Evolutionary conservation across 2,888 invertebrate genomes (phyloP).

Genomic region (Calliopum simillimum): DNA sequence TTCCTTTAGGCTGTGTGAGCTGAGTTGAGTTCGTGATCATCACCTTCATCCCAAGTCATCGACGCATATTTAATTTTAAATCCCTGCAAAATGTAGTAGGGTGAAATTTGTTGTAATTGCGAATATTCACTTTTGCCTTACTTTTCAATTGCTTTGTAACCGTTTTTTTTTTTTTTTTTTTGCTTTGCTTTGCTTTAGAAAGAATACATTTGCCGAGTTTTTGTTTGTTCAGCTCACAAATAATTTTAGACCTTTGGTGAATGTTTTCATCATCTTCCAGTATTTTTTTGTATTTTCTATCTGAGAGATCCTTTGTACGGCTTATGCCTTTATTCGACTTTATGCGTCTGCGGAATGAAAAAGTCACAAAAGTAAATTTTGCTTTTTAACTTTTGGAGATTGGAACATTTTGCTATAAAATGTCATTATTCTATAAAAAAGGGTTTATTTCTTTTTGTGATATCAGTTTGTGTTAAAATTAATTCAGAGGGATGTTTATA

Average conservation of each 20-base stretch:
- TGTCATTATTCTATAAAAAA: not conserved
- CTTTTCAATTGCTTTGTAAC: constrained; percentile 30
- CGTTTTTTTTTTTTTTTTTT: no score
- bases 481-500: no score
- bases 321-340: constrained; percentile 33
- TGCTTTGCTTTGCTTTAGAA: constrained; percentile 3
- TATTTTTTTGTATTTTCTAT: constrained; percentile 17
- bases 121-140: constrained; percentile 42
- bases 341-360: constrained; percentile 48
- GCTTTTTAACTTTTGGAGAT: constrained; percentile 62
- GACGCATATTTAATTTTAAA: constrained; percentile 62
- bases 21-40: constrained; percentile 46
- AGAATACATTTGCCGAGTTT: constrained; percentile 11
- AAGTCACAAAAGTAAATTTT: constrained; percentile 64
- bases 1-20: constrained; percentile 17
- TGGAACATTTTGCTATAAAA: not conserved
- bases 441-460: constrained; percentile 8
- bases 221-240: constrained; percentile 23
- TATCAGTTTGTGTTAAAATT: no score
- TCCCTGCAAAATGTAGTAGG: constrained; percentile 54
- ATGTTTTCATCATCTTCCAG: not conserved
- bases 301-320: constrained; percentile 27
- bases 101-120: constrained; percentile 30
- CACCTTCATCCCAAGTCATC: constrained; percentile 50
- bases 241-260: constrained; percentile 17